A percentile compares a stretch with the other conserved stretches of the same genome.
Evolutionary conservation across 53 echinoderm and acorn worm genomes (phyloP).

Genomic region (Apostichopus leukothele): DNA sequence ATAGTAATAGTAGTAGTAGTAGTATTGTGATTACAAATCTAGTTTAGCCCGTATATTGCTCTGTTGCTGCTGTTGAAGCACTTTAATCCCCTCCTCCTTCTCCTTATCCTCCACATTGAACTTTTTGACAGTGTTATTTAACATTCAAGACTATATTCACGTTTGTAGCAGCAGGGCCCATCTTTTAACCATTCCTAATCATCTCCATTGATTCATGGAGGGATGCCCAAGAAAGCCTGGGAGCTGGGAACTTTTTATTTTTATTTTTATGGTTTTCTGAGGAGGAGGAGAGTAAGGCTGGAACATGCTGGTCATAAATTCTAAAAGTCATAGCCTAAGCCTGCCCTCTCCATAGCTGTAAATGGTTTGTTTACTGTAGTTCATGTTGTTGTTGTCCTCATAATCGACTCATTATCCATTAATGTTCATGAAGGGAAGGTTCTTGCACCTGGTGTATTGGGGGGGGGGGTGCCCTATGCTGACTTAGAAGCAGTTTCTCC

Average conservation of each 20-base stretch:
- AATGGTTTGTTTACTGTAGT: too few species aligned
- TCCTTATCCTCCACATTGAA: background rate
- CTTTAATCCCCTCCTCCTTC: too few species aligned
- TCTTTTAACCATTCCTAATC: conserved; percentile 15
- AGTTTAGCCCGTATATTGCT: too few species aligned
- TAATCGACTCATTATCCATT: too few species aligned
- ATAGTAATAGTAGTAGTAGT: too few species aligned
- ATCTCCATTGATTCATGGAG: conserved; percentile 20
- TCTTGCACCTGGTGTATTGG: too few species aligned
- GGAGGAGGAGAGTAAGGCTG: background rate
- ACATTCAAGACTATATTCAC: conserved; percentile 23
- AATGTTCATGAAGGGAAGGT: too few species aligned
- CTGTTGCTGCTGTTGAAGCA: too few species aligned
- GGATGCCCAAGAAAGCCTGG: background rate
- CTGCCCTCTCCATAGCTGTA: background rate
- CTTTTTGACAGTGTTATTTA: conserved; percentile 9
- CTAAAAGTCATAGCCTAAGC: background rate
- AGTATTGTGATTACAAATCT: too few species aligned
- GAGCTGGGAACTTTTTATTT: background rate
- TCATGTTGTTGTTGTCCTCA: too few species aligned
- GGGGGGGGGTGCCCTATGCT: too few species aligned
- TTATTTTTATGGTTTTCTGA: conserved; percentile 2
- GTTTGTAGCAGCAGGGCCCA: background rate
- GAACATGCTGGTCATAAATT: conserved; percentile 25
- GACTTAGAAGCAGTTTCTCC: too few species aligned